Base-by-base conservation (phyloP, 1,140 invertebrate genomes). In the Aradophagus sp. region DNA sequence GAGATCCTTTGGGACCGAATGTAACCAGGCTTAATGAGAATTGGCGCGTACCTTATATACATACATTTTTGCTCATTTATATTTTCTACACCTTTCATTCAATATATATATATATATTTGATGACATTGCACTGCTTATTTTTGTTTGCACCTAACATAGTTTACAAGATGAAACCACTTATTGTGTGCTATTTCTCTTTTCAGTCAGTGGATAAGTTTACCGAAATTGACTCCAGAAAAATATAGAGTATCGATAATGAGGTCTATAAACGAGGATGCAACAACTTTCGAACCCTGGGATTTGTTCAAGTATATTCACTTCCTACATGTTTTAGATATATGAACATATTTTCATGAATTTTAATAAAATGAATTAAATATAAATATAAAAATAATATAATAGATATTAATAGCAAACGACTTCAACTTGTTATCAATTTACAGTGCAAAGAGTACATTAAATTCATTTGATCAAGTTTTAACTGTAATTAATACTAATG, bases 1-100 rank as follows among this genome's bases (percentile, higher is more conserved):
- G 83, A 68, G 84, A 87, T 70, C 83, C 84, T 38, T 73, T 79
- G 50, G 75, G 76, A 62, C 69, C 71, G 17, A 77, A 76, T 45
- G 48, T 86, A 68, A 70, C 71, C 53, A 59, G 48, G 52, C 63
- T 77, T 59, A 62, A 58, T 58, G 71, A 79, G 59, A 76, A 69
- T 70, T 70, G 77, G 74, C 73, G 68, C 44, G 74, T 77, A 78
- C 36, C 36, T 71, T 65, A 50, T 45, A 55, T 23, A 53, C 39
- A 65, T 50, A 70, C 34, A 63, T 70, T 55, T 53, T 67, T 55
- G 32, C 44, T 48, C 56, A 38, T 38, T 59, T 55, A 39, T 31
- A 48, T 38, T 35, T 52, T 38, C 20, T 55, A n/a, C n/a, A n/a
- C n/a, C n/a, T n/a, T n/a, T n/a, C n/a, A n/a, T n/a, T n/a, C n/a